These are phyloP conservation scores for Callinectes sapidus DNA, from an alignment of 2,888 invertebrate genomes.

Conservation along the genomic window DNA sequence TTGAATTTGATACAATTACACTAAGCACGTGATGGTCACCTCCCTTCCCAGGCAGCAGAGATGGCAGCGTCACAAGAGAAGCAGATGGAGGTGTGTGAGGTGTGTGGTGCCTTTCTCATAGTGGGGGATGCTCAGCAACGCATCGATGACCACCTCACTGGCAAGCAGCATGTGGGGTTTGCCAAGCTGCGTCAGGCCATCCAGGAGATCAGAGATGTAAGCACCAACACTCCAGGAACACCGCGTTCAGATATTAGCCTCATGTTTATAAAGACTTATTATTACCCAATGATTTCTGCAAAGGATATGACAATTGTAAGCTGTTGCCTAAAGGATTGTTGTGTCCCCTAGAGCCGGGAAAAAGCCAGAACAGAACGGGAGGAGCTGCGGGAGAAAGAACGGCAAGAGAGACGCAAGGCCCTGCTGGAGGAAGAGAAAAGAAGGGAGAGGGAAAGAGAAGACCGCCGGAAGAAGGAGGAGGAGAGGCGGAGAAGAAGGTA, in stretches of 20 bases:
- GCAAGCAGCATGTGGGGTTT: constrained; percentile 98
- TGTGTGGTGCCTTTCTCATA: constrained; percentile 98
- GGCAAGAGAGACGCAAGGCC: constrained; percentile 76
- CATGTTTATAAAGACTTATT: background rate
- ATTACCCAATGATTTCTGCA: background rate
- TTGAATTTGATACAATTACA: background rate
- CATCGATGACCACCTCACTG: constrained; percentile 97
- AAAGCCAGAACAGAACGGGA: constrained; percentile 79
- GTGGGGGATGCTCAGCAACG: constrained; percentile 98
- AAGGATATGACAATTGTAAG: background rate
- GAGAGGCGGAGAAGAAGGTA: constrained; percentile 60
- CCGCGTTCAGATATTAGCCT: constrained; percentile 64
- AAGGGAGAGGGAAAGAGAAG: constrained; percentile 73
- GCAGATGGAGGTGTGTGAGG: constrained; percentile 99
- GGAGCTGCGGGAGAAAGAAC: constrained; percentile 78
- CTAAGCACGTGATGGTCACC: background rate
- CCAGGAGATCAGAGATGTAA: constrained; percentile 79
- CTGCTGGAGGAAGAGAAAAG: constrained; percentile 73
- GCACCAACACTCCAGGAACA: constrained; percentile 28
- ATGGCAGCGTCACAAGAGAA: constrained; percentile 93
- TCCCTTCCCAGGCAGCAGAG: constrained; percentile 83
- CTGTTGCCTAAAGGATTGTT: background rate
- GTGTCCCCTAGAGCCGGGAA: constrained; percentile 74
- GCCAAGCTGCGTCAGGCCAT: constrained; percentile 80
- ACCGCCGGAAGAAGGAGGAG: constrained; percentile 73